Percentiles rank a stretch among this genome's conserved stretches.
Evolutionary conservation across 2,888 invertebrate genomes (phyloP).

Genomic region (Nipponacmea schrenckii): DNA sequence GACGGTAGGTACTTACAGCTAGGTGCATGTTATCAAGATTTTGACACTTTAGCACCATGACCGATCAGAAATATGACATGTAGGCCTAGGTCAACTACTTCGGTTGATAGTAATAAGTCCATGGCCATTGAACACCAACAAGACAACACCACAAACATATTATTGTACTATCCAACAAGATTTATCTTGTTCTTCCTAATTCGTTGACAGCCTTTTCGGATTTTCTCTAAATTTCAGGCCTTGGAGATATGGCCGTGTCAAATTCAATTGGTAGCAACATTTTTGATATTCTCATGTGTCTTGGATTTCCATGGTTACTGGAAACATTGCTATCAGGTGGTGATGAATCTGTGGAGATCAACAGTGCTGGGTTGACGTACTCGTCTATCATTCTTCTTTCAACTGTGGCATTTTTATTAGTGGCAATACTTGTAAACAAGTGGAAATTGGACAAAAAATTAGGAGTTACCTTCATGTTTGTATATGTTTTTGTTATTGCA

Average conservation of each 20-base stretch:
- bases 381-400: constrained; percentile 82
- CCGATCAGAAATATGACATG: no score
- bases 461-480: constrained; percentile 75
- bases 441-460: constrained; percentile 75
- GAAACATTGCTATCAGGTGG: constrained; percentile 44
- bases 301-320: constrained; percentile 64
- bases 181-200: no score
- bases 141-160: no score
- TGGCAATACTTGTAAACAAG: constrained; percentile 76
- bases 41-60: neutral
- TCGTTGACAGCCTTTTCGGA: no score
- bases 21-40: neutral
- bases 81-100: no score
- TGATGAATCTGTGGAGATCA: constrained; percentile 79
- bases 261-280: constrained; percentile 66
- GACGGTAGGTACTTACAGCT: constrained; percentile 49
- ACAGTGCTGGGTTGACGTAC: constrained; percentile 84
- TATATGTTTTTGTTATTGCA: constrained; percentile 79
- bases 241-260: constrained; percentile 66
- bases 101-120: no score
- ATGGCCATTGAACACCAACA: no score
- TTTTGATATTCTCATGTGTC: constrained; percentile 64
- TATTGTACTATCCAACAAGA: no score
- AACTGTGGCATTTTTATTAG: constrained; percentile 79
- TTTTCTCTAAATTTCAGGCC: constrained; percentile 44